Evolutionary conservation across 2,113 vertebrate genomes (phyloP), one percentile per base, ranked within the genome.

Genomic region (Microcebus ravelobensis): DNA sequence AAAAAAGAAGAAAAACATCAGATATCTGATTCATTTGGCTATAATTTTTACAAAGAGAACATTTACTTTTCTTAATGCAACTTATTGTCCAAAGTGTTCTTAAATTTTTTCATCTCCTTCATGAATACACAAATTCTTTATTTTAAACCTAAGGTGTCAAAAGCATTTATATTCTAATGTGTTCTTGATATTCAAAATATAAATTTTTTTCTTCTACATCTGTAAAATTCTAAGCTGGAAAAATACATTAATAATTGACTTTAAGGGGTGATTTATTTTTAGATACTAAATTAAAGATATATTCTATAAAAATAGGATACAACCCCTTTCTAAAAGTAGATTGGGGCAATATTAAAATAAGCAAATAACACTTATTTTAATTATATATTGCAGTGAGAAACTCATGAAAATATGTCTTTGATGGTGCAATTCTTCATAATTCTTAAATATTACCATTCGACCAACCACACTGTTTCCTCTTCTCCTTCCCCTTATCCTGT

Each of bases 251-350:
- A 15, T 57, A 93, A 83, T 83, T 81, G 74, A 93, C 90, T 70
- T 92, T 91, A 77, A 94, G 12, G 18, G 81, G 5, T 29, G 12
- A 89, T 92, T 94, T 94, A 87, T 61, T 91, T 95, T 67, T 90
- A 85, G 61, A 91, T 90, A 71, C 10, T 68, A 80, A 74, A 91
- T 85, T 87, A 91, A 77, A 95, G 25, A 91, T 48, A 50, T 29
- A 84, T n/a, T 57, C 10, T 63, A 94, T 74, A 67, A 96, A 89
- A 94, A 65, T 6, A 82, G 5, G 5, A 80, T 59, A 82, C 8
- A 77, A 48, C n/a, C 1, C 25, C 74, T 84, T 45, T 14, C 31
- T 91, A 83, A 97, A 93, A 92, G 39, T 65, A 95, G 36, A 89
- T 29, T 39, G 1, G 8, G 70, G 8, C 18, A 94, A 83, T 95